Base-by-base conservation (phyloP, 2,113 vertebrate genomes). In the Gavia stellata region DNA sequence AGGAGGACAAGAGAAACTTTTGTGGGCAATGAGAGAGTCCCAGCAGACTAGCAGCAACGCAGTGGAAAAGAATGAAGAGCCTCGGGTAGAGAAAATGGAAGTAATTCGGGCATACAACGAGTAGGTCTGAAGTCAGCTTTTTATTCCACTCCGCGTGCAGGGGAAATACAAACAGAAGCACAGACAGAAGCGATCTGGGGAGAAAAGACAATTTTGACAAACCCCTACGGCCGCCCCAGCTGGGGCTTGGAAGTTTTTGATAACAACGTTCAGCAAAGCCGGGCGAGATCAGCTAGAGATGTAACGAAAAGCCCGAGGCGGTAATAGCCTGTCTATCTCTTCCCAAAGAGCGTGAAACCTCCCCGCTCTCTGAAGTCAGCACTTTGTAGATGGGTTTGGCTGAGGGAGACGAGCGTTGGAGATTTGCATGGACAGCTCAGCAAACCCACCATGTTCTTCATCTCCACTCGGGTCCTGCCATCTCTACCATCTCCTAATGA, bases 91-190 rank as follows among this genome's bases (percentile, higher is more conserved):
- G 88, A 85, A 95, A 93, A 96, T 58, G 0, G 24, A 66, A 90
- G 67, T 77, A 90, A 94, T 93, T 93, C 73, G 70, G 92, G 88
- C 90, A 95, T 92, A 86, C 92, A 96, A 92, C 2, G 6, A 93
- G 59, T 23, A 67, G 63, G 78, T 91, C 85, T 92, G 67, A 24
- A 86, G 63, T 91, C 81, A 93, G 90, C 36, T 88, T 79, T 95
- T 90, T 47, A 96, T 93, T 73, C 79, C 47, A 5, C 42, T 77
- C 58, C 1, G 1, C 1, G 3, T 47, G 63, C 42, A 36, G 59
- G 44, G 71, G 82, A 80, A 83, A 70, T 45, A 12, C 42, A 23
- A 29, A n/a, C 55, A 87, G 52, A 67, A 65, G 61, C 1, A 7
- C 34, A 10, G 17, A 25, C 49, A 58, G 73, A n/a, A 56, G 38